Evolutionary conservation across 2,113 vertebrate genomes (phyloP).

Genomic region (Tinamus guttatus): DNA sequence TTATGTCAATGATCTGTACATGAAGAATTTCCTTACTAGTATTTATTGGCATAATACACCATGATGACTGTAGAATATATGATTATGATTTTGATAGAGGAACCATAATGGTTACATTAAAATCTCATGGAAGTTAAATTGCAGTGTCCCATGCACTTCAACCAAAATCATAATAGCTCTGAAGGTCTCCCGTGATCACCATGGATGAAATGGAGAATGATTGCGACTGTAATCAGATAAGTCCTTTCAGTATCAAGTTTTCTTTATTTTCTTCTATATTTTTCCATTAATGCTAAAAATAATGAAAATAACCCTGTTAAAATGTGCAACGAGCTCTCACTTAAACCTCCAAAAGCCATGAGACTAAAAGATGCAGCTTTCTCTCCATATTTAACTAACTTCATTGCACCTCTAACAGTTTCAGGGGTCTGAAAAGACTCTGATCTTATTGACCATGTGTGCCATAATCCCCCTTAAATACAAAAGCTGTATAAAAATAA

Average conservation of each 20-base stretch:
- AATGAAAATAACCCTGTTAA: not conserved
- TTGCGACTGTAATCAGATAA: not conserved
- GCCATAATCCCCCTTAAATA: conserved; percentile 54
- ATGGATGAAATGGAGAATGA: conserved; percentile 16
- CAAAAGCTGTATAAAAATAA: conserved; percentile 67
- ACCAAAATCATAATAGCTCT: conserved; percentile 53
- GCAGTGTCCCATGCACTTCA: conserved; percentile 41
- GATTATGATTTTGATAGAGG: conserved; percentile 56
- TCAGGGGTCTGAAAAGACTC: conserved; percentile 28
- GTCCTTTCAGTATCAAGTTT: not conserved
- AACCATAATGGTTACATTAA: conserved; percentile 65
- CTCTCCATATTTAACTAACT: conserved; percentile 14
- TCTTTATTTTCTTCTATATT: not conserved
- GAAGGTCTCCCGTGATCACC: conserved; percentile 19
- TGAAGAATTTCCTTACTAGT: conserved; percentile 63
- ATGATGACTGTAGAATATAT: conserved; percentile 24
- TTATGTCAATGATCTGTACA: conserved; percentile 71
- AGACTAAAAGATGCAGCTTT: not conserved
- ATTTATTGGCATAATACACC: conserved; percentile 62
- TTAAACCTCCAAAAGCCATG: not conserved
- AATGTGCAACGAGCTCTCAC: not conserved
- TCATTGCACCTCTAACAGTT: not conserved
- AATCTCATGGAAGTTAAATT: conserved; percentile 64
- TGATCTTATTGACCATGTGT: conserved; percentile 48
- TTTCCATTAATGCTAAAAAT: not conserved